These are phyloP conservation scores for Syrrhaptes paradoxus DNA, from an alignment of 2,113 vertebrate genomes.

Conservation along the genomic window DNA sequence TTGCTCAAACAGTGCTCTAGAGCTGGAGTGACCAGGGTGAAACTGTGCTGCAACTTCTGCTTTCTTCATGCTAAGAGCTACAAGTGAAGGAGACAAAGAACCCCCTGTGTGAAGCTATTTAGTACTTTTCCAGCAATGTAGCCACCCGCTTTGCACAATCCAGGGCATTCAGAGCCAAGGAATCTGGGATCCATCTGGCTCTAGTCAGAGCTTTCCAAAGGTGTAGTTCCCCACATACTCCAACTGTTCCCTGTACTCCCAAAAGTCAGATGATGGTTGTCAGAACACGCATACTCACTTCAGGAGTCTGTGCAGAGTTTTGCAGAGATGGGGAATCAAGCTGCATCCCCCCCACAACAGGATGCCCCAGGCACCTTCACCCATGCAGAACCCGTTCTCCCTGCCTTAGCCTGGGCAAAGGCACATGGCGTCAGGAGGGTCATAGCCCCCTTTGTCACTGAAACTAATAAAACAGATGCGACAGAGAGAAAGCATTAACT, in stretches of 20 bases:
- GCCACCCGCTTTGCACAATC: conserved; percentile 2
- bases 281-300: background rate
- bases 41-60: background rate
- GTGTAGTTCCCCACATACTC: background rate
- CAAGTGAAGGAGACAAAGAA: background rate
- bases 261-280: background rate
- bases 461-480: background rate
- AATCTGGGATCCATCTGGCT: background rate
- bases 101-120: background rate
- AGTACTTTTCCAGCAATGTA: conserved; percentile 3
- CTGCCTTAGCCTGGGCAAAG: background rate
- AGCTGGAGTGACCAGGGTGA: background rate
- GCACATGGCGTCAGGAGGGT: fast-evolving
- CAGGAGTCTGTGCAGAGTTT: background rate
- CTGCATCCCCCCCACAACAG: background rate
- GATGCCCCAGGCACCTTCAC: background rate
- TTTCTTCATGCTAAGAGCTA: background rate
- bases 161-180: background rate
- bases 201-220: background rate
- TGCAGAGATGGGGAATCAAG: background rate
- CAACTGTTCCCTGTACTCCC: background rate
- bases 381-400: background rate
- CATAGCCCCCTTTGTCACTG: too few relatives aligned
- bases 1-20: background rate
- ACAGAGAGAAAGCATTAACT: background rate